A percentile compares a stretch with the other conserved stretches of the same genome.
phyloP scores from a whole-genome alignment of 2,797 vertebrate genomes.

The Sebastes kiyomatsui region DNA sequence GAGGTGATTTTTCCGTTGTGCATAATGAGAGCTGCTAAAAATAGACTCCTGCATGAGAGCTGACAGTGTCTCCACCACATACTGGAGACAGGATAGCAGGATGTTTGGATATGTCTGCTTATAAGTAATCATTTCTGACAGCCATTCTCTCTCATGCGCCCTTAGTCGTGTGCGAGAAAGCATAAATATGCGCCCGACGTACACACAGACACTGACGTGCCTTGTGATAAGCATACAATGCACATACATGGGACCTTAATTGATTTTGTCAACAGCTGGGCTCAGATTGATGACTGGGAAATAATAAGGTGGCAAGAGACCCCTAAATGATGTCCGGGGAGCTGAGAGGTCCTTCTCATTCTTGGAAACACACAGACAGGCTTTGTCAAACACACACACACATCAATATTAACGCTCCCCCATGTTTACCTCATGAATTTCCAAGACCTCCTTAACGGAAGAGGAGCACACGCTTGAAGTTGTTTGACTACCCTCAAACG shows the following conservation, averaged over 20 bases:
- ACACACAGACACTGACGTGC: not conserved
- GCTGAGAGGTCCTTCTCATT: slow-evolving; percentile 5
- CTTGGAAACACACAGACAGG: slow-evolving; percentile 3
- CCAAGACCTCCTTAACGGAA: not conserved
- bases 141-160: slow-evolving; percentile 3
- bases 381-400: slow-evolving; percentile 26
- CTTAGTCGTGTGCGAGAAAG: slow-evolving; percentile 24
- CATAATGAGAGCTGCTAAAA: slow-evolving; percentile 70
- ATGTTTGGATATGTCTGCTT: slow-evolving; percentile 50
- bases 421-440: slow-evolving; percentile 6
- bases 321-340: slow-evolving; percentile 12
- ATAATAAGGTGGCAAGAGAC: slow-evolving; percentile 24
- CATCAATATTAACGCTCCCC: slow-evolving; percentile 5
- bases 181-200: slow-evolving; percentile 5
- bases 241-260: slow-evolving; percentile 24
- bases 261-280: slow-evolving; percentile 23
- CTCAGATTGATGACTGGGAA: slow-evolving; percentile 22
- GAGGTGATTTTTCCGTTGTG: slow-evolving; percentile 56
- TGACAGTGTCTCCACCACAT: slow-evolving; percentile 50
- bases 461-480: not conserved
- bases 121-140: slow-evolving; percentile 55
- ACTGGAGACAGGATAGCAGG: slow-evolving; percentile 32
- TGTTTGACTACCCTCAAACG: slow-evolving; percentile 10
- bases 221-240: not conserved
- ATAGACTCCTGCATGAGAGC: slow-evolving; percentile 48